Conservation (phyloP, 1,140 invertebrate genomes). For the Lepidostoma basale region DNA sequence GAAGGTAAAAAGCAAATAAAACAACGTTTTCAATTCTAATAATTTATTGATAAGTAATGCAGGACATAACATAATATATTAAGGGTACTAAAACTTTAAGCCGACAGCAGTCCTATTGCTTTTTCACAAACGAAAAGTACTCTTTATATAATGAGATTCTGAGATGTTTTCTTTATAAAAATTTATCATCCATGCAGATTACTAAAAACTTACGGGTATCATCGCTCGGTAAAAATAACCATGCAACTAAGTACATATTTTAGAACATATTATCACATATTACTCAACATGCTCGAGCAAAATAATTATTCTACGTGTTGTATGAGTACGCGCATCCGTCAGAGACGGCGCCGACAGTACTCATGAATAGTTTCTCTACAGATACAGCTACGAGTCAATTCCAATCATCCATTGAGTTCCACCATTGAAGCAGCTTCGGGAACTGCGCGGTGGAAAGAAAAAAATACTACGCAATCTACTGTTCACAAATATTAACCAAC, state of each 20-base stretch:
- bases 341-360: not conserved
- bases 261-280: constrained; percentile 22
- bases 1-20: constrained; percentile 12
- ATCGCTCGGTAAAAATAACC: not conserved
- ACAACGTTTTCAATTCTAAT: constrained; percentile 12
- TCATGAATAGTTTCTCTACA: no score
- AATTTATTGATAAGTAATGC: constrained; percentile 10
- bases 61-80: not conserved
- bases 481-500: constrained; percentile 10
- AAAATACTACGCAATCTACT: constrained; percentile 21
- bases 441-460: constrained; percentile 26
- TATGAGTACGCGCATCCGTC: not conserved
- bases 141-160: no score
- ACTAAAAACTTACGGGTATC: no score
- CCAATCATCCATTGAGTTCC: constrained; percentile 45
- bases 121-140: no score
- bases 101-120: no score
- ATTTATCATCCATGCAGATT: no score
- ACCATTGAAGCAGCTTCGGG: constrained; percentile 6
- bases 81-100: not conserved
- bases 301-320: not conserved
- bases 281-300: constrained; percentile 9
- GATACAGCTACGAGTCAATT: constrained; percentile 41
- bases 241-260: constrained; percentile 24
- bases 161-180: no score